A percentile compares a stretch with the other conserved stretches of the same genome.
These are phyloP conservation scores for Synaphobranchus kaupii DNA, from an alignment of 2,797 vertebrate genomes.

Conservation along the genomic window DNA sequence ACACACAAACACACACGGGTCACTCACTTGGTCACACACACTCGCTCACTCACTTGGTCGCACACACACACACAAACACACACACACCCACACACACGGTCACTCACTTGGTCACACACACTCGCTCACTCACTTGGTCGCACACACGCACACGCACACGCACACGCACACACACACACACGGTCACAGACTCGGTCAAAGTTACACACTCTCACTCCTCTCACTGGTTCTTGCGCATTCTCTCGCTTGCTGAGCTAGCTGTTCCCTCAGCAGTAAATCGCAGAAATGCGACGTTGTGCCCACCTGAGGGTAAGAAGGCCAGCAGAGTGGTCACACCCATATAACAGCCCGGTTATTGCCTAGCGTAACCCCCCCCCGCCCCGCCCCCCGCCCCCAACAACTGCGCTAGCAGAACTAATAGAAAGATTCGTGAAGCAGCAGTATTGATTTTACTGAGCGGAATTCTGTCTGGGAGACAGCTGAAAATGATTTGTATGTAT, in stretches of 20 bases:
- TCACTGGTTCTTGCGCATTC: not conserved
- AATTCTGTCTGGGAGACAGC: not conserved
- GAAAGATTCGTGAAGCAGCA: not conserved
- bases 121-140: too few relatives aligned
- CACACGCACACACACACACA: too few relatives aligned
- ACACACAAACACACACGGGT: too few relatives aligned
- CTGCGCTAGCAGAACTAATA: not conserved
- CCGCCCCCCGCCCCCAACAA: too few relatives aligned
- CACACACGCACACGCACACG: too few relatives aligned
- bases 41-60: too few relatives aligned
- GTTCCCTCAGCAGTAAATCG: not conserved
- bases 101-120: too few relatives aligned
- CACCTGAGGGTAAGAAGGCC: not conserved
- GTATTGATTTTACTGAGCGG: not conserved
- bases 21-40: too few relatives aligned
- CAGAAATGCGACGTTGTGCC: not conserved
- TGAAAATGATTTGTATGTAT: not conserved
- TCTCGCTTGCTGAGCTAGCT: not conserved
- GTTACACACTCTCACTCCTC: too few relatives aligned
- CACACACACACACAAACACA: too few relatives aligned
- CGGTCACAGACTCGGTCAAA: too few relatives aligned
- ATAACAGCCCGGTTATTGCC: not conserved
- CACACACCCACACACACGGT: too few relatives aligned
- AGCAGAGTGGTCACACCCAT: not conserved
- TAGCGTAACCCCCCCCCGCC: not conserved